A percentile compares a stretch with the other conserved stretches of the same genome.
These are phyloP conservation scores for Pongo abelii DNA, from an alignment of 2,113 vertebrate genomes.

Conservation along the genomic window DNA sequence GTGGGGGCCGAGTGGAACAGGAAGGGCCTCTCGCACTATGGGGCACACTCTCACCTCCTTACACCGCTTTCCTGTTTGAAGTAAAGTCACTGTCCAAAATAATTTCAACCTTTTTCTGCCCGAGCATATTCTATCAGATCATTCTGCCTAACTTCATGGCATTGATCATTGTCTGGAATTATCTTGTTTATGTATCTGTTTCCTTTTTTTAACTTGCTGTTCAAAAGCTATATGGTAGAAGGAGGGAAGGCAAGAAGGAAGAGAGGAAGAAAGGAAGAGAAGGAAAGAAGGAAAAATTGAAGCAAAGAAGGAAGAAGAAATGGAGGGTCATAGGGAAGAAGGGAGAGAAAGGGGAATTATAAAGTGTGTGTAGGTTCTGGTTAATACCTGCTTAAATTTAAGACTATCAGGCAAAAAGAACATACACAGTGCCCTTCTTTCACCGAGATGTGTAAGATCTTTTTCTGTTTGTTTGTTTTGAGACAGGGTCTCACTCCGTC, in stretches of 20 bases:
- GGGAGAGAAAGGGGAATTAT: neutral
- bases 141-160: neutral
- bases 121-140: neutral
- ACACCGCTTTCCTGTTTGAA: neutral
- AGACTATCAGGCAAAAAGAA: neutral
- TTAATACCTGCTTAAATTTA: neutral
- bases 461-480: neutral
- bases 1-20: fast-evolving
- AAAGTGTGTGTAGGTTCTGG: neutral
- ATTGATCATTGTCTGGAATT: neutral
- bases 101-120: neutral
- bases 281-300: neutral
- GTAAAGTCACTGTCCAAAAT: neutral
- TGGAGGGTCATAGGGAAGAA: fast-evolving
- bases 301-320: fast-evolving
- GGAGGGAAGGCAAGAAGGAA: neutral
- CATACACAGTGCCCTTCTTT: neutral
- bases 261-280: fast-evolving
- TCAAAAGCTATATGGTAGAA: neutral
- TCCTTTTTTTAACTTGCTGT: neutral
- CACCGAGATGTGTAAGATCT: neutral
- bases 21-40: neutral
- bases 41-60: neutral
- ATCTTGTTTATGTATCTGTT: too few species aligned
- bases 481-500: too few species aligned